These are phyloP conservation scores for Hipposideros larvatus DNA, from an alignment of 2,797 vertebrate genomes.

Conservation along the genomic window DNA sequence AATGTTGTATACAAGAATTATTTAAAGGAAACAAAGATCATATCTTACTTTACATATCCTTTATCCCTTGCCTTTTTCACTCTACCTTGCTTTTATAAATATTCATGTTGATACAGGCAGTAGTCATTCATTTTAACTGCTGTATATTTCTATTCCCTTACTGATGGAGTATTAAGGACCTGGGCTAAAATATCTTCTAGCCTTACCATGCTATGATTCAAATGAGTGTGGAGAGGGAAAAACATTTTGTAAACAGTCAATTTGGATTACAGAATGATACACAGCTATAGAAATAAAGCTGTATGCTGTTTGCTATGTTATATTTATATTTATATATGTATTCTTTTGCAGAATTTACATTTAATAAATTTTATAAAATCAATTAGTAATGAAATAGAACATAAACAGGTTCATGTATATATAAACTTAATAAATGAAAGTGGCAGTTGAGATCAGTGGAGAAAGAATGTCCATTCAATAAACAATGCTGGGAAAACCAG, in stretches of 20 bases:
- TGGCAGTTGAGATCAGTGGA: neutral
- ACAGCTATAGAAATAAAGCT: neutral
- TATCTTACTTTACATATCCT: neutral
- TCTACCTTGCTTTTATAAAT: constrained; percentile 28
- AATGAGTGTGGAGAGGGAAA: neutral
- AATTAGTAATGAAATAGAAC: constrained; percentile 19
- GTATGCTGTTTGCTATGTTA: neutral
- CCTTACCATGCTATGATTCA: neutral
- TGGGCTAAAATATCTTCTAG: neutral
- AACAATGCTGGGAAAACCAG: neutral
- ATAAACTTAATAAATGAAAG: neutral
- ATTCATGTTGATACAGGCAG: neutral
- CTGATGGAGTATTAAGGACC: neutral
- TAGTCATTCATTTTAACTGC: constrained; percentile 3
- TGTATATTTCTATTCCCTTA: neutral
- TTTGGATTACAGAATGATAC: neutral
- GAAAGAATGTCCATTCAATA: neutral
- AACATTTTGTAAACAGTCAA: neutral
- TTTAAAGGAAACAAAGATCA: constrained; percentile 45
- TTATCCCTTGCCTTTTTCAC: neutral
- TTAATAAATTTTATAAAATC: neutral
- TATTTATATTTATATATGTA: neutral
- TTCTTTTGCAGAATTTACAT: neutral
- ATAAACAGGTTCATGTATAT: neutral
- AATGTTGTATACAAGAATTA: neutral